phyloP scores from a whole-genome alignment of 2,888 invertebrate species.

The Macaria liturata region DNA sequence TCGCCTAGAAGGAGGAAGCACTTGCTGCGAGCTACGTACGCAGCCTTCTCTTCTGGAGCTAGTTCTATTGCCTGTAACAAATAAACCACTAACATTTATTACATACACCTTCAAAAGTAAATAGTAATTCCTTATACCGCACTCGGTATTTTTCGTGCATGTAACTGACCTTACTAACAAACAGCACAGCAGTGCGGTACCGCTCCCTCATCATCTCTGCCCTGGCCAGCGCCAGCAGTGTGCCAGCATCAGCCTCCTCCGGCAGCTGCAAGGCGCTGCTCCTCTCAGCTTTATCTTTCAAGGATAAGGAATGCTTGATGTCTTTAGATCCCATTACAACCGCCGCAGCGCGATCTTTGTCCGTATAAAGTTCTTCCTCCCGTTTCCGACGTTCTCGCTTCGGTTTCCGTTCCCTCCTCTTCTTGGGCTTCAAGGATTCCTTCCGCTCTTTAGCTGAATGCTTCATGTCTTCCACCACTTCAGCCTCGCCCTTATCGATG shows the following conservation, averaged over 20 bases:
- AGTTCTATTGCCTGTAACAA: slow-evolving; percentile 91
- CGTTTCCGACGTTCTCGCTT: slow-evolving; percentile 67
- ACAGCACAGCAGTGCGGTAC: slow-evolving; percentile 87
- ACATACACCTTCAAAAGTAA: no score
- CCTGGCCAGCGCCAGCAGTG: slow-evolving; percentile 89
- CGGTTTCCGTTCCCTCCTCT: slow-evolving; percentile 61
- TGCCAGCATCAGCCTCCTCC: slow-evolving; percentile 90
- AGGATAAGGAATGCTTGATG: slow-evolving; percentile 92
- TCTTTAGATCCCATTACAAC: slow-evolving; percentile 94
- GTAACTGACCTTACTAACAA: slow-evolving; percentile 89
- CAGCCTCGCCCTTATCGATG: slow-evolving; percentile 53
- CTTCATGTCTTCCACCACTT: slow-evolving; percentile 54
- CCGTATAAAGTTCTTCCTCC: slow-evolving; percentile 92
- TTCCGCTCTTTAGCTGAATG: slow-evolving; percentile 60
- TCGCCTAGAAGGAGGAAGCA: slow-evolving; percentile 94
- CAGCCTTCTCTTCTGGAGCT: slow-evolving; percentile 92
- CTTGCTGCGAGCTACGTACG: slow-evolving; percentile 93
- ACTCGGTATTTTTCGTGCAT: not conserved
- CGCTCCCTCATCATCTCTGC: slow-evolving; percentile 91
- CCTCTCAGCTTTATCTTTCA: slow-evolving; percentile 91
- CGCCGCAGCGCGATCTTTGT: slow-evolving; percentile 95
- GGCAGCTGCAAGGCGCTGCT: slow-evolving; percentile 88
- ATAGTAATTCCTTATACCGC: no score
- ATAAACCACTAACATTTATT: no score
- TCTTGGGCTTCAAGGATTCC: slow-evolving; percentile 62